Base-by-base conservation (phyloP, 2,797 vertebrate species). In the Myotis findleyi region DNA sequence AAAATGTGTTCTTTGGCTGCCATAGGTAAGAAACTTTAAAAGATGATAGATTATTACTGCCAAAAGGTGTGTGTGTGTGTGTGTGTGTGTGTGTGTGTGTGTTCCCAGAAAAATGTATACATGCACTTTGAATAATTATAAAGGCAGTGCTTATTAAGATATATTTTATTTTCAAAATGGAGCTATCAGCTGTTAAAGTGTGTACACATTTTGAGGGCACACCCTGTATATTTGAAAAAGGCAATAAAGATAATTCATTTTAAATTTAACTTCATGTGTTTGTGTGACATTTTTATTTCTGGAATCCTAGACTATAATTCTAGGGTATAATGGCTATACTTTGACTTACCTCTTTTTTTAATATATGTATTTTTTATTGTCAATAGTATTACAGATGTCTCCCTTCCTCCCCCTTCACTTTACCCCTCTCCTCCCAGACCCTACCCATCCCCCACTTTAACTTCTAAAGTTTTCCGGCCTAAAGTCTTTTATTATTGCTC, bases 211-310 rank as follows among this genome's bases (percentile, higher is more conserved):
- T 59, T 10, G 57, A 10, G 57, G 57, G 57, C 4, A 12, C 23
- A 59, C 57, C 23, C n/a, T 80, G 12, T 51, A 12, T 89, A 27
- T 86, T 80, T 33, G 20, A 71, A 87, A 75, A 20, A 36, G 47
- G 80, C 27, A 41, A 59, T 68, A 83, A 66, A 79, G 33, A 69
- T 5, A 47, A 5, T 69, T 30, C 16, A 33, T 82, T 95, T 90
- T 36, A n/a, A 88, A 44, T 85, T 89, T 62, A 87, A 94, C 87
- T 91, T 83, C 30, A 57, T 72, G 16, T 77, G 13, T 21, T 53
- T 51, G 4, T 82, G 49, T 85, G 14, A 59, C 33, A 44, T 64
- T 93, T 93, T 83, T 92, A 84, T 59, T 93, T 91, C 62, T 89
- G 25, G 9, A 92, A 89, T 71, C 51, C 20, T 38, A 49, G 16